A percentile compares a stretch with the other conserved stretches of the same genome.
These are phyloP conservation scores for Steinernema carpocapsae DNA, from an alignment of 2,888 invertebrate species.

Conservation along the genomic window DNA sequence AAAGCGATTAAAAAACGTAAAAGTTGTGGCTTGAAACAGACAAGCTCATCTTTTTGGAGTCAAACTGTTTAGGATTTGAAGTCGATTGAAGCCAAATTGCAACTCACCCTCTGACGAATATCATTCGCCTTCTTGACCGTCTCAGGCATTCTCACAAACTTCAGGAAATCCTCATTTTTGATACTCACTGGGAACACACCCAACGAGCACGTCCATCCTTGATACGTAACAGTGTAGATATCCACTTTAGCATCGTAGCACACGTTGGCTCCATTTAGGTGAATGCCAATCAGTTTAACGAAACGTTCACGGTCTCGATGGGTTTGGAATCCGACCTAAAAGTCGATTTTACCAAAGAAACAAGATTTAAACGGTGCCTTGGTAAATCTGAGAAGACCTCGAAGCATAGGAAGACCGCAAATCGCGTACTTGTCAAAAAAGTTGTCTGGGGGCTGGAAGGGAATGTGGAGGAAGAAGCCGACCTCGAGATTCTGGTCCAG, in stretches of 20 bases:
- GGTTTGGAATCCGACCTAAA: conserved; percentile 67
- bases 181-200: conserved; percentile 69
- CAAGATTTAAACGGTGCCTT: conserved; percentile 75
- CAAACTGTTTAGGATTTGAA: too few relatives aligned
- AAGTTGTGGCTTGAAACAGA: too few relatives aligned
- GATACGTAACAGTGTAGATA: conserved; percentile 59
- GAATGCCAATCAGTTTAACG: conserved; percentile 58
- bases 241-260: conserved; percentile 58
- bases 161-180: conserved; percentile 69
- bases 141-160: conserved; percentile 59
- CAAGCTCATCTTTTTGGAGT: too few relatives aligned
- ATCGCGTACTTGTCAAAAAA: conserved; percentile 72
- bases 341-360: neutral
- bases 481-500: conserved; percentile 71
- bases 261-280: conserved; percentile 58
- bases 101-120: conserved; percentile 53
- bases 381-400: conserved; percentile 87
- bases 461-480: conserved; percentile 91
- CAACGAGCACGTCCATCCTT: conserved; percentile 67
- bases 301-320: conserved; percentile 65
- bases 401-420: conserved; percentile 77
- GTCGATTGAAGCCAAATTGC: too few relatives aligned
- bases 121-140: conserved; percentile 54
- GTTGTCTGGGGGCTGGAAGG: conserved; percentile 92
- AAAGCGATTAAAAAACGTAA: conserved; percentile 21